These are phyloP conservation scores for Drosophila biarmipes DNA, from an alignment of 1,140 invertebrate genomes.

Conservation along the genomic window DNA sequence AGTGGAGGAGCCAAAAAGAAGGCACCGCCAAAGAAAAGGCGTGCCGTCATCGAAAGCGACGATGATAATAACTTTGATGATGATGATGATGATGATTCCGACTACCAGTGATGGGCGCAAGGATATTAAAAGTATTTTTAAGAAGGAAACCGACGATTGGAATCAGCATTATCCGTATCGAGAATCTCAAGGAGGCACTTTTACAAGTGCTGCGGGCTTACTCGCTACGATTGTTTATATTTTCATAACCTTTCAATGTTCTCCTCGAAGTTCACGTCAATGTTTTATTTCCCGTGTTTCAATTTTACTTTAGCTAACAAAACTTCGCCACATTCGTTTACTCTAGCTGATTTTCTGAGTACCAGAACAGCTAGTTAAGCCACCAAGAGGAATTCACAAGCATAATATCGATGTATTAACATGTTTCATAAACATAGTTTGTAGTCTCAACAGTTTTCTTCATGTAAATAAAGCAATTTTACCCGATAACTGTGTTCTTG, in stretches of 20 bases:
- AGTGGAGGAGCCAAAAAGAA: constrained; percentile 63
- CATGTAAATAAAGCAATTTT: constrained; percentile 71
- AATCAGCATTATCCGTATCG: constrained; percentile 5
- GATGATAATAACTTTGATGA: constrained; percentile 50
- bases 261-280: background rate
- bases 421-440: constrained; percentile 66
- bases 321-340: constrained; percentile 69
- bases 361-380: constrained; percentile 40
- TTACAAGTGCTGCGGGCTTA: background rate
- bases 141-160: constrained; percentile 5
- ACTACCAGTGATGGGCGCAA: constrained; percentile 49
- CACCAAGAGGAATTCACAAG: constrained; percentile 42
- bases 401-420: constrained; percentile 46
- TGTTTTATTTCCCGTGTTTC: constrained; percentile 34
- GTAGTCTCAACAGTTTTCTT: constrained; percentile 50
- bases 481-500: constrained; percentile 3
- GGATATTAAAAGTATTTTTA: constrained; percentile 30
- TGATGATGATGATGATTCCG: constrained; percentile 67
- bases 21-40: constrained; percentile 50
- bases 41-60: constrained; percentile 50
- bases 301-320: constrained; percentile 23
- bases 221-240: constrained; percentile 14
- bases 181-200: background rate
- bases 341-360: constrained; percentile 53
- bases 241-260: background rate